Evolutionary conservation across 2,113 vertebrate species (phyloP).

Genomic region (Ophthalmolycus amberensis): DNA sequence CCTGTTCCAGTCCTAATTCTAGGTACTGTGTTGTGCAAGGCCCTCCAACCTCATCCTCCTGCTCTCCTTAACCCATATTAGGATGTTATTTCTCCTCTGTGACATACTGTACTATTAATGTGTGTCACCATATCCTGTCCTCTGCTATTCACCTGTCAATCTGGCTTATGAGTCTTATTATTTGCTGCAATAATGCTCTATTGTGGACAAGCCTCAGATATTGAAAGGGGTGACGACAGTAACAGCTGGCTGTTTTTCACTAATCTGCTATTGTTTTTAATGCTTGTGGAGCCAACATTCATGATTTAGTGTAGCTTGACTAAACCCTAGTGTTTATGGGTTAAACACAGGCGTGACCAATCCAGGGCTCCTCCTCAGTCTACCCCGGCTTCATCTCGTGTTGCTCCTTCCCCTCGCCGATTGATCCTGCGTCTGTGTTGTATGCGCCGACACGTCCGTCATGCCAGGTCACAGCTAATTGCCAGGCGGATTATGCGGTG

Average conservation of each 20-base stretch:
- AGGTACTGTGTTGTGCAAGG: conserved; percentile 63
- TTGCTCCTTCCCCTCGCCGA: conserved; percentile 22
- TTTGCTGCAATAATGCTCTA: conserved; percentile 48
- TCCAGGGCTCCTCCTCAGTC: conserved; percentile 42
- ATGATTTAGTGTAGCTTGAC: conserved; percentile 50
- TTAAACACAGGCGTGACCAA: conserved; percentile 59
- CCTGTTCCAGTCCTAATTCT: conserved; percentile 24
- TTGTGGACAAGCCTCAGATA: conserved; percentile 52
- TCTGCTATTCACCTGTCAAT: conserved; percentile 59
- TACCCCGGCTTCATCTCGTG: conserved; percentile 29
- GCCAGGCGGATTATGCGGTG: conserved; percentile 45
- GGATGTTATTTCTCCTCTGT: conserved; percentile 39
- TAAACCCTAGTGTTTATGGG: conserved; percentile 55
- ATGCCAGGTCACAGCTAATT: conserved; percentile 67
- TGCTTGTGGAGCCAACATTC: conserved; percentile 38
- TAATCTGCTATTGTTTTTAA: conserved; percentile 66
- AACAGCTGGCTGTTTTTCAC: conserved; percentile 47
- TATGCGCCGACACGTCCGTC: conserved; percentile 38
- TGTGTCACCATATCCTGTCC: conserved; percentile 49
- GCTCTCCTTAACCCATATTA: conserved; percentile 55
- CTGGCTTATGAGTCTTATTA: conserved; percentile 56
- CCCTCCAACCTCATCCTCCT: conserved; percentile 16
- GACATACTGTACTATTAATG: no score
- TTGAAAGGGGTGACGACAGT: conserved; percentile 48
- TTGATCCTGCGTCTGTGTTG: conserved; percentile 38